A percentile compares a stretch with the other conserved stretches of the same genome.
phyloP scores from a whole-genome alignment of 1,140 invertebrate species.

The Lethocerus indicus region DNA sequence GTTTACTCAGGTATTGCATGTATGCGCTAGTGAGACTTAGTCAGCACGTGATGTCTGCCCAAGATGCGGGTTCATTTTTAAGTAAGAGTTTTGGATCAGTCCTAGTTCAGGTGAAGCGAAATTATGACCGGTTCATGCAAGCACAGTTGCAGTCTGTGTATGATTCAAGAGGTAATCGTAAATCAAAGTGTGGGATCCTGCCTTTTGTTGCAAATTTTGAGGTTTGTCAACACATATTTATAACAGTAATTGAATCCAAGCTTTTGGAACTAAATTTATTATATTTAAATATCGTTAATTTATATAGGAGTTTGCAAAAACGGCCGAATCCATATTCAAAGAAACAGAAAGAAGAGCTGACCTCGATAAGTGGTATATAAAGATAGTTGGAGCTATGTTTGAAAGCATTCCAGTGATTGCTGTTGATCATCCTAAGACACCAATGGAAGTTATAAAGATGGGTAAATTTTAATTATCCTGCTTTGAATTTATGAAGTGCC shows the following conservation, averaged over 20 bases:
- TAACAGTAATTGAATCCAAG: background rate
- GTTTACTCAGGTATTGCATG: slow-evolving; percentile 65
- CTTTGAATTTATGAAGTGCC: too few relatives aligned
- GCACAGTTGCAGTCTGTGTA: slow-evolving; percentile 66
- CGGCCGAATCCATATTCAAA: slow-evolving; percentile 73
- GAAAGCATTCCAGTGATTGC: slow-evolving; percentile 65
- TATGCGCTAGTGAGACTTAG: slow-evolving; percentile 77
- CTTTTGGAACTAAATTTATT: background rate
- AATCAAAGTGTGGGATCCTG: slow-evolving; percentile 79
- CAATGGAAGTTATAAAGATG: slow-evolving; percentile 86
- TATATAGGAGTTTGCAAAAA: slow-evolving; percentile 61
- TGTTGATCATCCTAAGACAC: slow-evolving; percentile 81
- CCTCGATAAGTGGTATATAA: slow-evolving; percentile 87
- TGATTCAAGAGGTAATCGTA: slow-evolving; percentile 51
- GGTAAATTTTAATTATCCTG: slow-evolving; percentile 34
- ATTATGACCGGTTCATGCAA: slow-evolving; percentile 86
- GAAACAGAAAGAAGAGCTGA: slow-evolving; percentile 80
- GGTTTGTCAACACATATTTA: slow-evolving; percentile 21
- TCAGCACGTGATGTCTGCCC: slow-evolving; percentile 76
- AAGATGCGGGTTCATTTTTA: slow-evolving; percentile 81
- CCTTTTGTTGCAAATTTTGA: slow-evolving; percentile 84
- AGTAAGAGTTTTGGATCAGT: slow-evolving; percentile 77
- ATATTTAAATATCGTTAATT: slow-evolving; percentile 1
- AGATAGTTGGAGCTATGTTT: slow-evolving; percentile 73
- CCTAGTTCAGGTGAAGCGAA: slow-evolving; percentile 83